phyloP scores from a whole-genome alignment of 2,113 vertebrate species.

The Vombatus ursinus region DNA sequence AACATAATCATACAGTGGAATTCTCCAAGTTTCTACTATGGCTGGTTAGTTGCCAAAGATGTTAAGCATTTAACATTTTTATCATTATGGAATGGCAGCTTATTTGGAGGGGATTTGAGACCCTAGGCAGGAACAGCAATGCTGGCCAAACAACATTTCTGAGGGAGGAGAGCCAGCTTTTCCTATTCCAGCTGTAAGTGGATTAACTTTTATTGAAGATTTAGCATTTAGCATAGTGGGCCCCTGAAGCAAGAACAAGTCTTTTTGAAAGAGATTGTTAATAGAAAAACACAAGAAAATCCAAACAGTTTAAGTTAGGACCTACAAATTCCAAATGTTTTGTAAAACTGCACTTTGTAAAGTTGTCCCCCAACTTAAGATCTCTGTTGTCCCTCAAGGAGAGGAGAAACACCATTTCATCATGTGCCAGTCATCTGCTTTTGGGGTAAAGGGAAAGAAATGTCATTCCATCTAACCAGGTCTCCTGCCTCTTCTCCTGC shows the following conservation, averaged over 20 bases:
- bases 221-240: not conserved
- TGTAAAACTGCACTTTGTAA: not conserved
- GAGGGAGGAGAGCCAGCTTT: not conserved
- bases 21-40: constrained; percentile 30
- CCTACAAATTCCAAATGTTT: not conserved
- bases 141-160: not conserved
- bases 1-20: constrained; percentile 46
- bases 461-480: not conserved
- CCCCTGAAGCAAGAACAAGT: not conserved
- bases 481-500: too few species aligned
- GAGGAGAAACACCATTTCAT: not conserved
- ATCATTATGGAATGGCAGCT: constrained; percentile 34
- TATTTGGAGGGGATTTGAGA: constrained; percentile 35
- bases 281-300: not conserved
- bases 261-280: not conserved
- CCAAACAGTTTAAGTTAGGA: not conserved
- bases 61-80: not conserved
- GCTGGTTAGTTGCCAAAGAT: not conserved
- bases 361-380: not conserved
- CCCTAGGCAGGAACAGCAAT: not conserved
- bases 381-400: not conserved
- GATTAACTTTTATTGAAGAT: constrained; percentile 12
- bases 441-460: not conserved
- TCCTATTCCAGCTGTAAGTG: constrained; percentile 35
- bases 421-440: not conserved